Base-by-base conservation (phyloP, 2,113 vertebrate genomes). In the Ardeotis arabs region DNA sequence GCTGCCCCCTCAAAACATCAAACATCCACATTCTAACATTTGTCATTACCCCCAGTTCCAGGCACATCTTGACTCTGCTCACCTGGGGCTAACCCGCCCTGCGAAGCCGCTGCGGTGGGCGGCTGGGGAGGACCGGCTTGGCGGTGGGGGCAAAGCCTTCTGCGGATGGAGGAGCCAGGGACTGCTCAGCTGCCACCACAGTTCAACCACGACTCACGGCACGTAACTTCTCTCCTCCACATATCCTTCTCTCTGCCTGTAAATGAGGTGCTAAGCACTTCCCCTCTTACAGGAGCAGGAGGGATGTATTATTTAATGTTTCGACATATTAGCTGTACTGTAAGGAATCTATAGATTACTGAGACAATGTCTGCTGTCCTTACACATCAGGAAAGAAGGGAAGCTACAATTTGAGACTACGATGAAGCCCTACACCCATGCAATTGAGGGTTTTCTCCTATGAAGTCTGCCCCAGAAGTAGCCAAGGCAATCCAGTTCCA, bases 261-360 rank as follows among this genome's bases (percentile, higher is more conserved):
- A 63, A 95, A 91, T 31, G 45, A 93, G 45, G 84, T n/a, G 31
- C 93, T 79, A 82, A 85, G 77, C 82, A 58, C 56, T 59, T 84
- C 31, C 44, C 25, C 62, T 84, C 66, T 79, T 73, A 59, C 12
- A 84, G 37, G 70, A 68, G 58, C 58, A 73, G 37, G 31, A 56
- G 14, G 39, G 44, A 72, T 50, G 28, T 23, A 64, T 72, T 70
- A 92, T 73, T 92, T 47, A 60, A 84, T 41, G 74, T 8, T 49
- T 67, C 74, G 39, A 73, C 50, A 24, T 89, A 83, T 81, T 67
- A 93, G 44, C 77, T 90, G 56, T 33, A 8, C 52, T 45, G 19
- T 62, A 37, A 91, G 87, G 62, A 76, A 84, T 82, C 91, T 84
- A 55, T 78, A 94, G 73, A 63, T 60, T 68, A 45, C 67, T 73